Evolutionary conservation across 2,888 invertebrate species (phyloP), one percentile per base, ranked within the genome.

Genomic region (Habroteleia sp.): DNA sequence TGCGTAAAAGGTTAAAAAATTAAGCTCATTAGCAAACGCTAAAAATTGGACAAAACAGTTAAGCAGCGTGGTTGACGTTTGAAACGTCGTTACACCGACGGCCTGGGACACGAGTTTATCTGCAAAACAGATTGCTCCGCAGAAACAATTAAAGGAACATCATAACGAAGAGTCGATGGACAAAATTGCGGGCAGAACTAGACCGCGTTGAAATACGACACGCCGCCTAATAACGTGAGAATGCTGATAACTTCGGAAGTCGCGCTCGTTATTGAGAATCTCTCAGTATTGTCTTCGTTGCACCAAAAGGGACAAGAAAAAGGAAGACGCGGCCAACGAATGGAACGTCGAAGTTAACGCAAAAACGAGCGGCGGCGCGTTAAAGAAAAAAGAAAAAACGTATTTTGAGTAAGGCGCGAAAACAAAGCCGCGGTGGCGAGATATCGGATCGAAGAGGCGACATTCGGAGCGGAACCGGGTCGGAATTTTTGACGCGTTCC

Each of bases 391-490:
- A 7, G 2, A 31, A 16, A 50, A 27, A 33, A 25, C 46, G 39
- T 60, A 50, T 50, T 60, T 58, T 60, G 74, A 48, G 33, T 33
- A 31, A 52, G 81, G 79, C 42, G 42, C 8, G 13, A 23, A 23
- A 65, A 60, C 35, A 46, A 60, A 62, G 58, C n/a, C 44, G 23
- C 14, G 35, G 42, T 29, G 33, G 35, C 31, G 31, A 50, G 62
- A 63, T 62, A 62, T 63, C 63, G 50, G 52, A 1, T 35, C 63
- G 78, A 29, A 58, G 56, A 44, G 37, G 52, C 7, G 60, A 35
- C 71, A 79, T 79, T 80, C 77, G 77, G 79, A 80, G 79, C 80
- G 77, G 79, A 81, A 81, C 82, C 74, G 68, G 63, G 69, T 54
- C 74, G 54, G 65, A 60, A 71, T 33, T 58, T 71, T 68, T 68